Conservation (phyloP, 2,797 vertebrate species). For the Rhabdomys pumilio region DNA sequence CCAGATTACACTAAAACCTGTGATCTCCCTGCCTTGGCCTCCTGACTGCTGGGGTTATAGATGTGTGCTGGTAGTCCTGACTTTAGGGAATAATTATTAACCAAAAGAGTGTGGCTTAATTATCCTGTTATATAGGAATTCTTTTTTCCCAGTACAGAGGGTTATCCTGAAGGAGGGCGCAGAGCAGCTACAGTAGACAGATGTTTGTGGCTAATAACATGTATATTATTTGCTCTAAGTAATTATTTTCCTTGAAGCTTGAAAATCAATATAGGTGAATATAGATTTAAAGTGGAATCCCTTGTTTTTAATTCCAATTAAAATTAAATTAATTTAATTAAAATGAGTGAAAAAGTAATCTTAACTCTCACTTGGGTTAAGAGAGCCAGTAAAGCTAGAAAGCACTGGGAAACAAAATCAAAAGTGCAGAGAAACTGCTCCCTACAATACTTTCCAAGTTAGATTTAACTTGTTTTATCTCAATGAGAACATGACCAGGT, state of each 20-base stretch:
- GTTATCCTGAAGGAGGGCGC: neutral
- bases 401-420: neutral
- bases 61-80: neutral
- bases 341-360: neutral
- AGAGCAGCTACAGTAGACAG: neutral
- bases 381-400: neutral
- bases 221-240: neutral
- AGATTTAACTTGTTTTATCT: neutral
- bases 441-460: neutral
- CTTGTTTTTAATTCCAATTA: constrained; percentile 26
- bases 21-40: neutral
- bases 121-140: constrained; percentile 47
- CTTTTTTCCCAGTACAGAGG: neutral
- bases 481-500: neutral
- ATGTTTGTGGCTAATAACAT: neutral
- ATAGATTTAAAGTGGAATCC: neutral
- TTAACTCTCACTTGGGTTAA: constrained; percentile 28
- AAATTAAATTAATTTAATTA: neutral
- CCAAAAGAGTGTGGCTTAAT: neutral
- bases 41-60: neutral
- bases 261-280: constrained; percentile 13
- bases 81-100: neutral
- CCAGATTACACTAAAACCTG: neutral
- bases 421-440: neutral
- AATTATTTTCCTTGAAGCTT: constrained; percentile 37